Base-by-base conservation (phyloP, 2,888 invertebrate species). In the Erannis defoliaria region DNA sequence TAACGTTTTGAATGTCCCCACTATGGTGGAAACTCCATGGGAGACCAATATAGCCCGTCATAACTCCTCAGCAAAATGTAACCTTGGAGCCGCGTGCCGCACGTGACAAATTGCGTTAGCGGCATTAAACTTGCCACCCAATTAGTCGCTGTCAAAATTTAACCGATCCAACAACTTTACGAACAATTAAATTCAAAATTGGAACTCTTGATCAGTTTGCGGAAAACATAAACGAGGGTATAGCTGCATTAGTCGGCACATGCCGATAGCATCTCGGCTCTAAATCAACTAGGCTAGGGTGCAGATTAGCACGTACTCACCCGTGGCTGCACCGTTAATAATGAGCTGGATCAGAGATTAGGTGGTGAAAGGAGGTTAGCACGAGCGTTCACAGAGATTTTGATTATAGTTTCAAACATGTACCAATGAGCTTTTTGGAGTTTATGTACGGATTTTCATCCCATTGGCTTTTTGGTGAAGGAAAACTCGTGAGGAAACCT, bases 331-430 rank as follows among this genome's bases (percentile, higher is more conserved):
- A 38, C 21, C 55, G 62, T 54, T 68, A 33, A 63, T 65, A 67
- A 65, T 67, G 65, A 67, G 65, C 54, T 35, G 55, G 49, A 64
- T 66, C 61, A 48, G 55, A 21, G 66, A 66, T 66, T 46, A 33
- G 12, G 37, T 10, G 38, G 23, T 21, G n/a, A 35, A 19, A 21
- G 45, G 10, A 16, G 37, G 9, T 45, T 50, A 14, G 31, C 45
- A 46, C 38, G 31, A n/a, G 16, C 57, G 51, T 40, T 55, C 42
- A 42, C 8, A n/a, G 2, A 0, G 3, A n/a, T 6, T 18, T 0
- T 0, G 6, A 5, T 21, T 21, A 12, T 21, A n/a, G 9, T 19
- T 40, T 19, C 2, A 5, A 0, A 18, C 14, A 16, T 14, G 5
- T 37, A 37, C 9, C 14, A n/a, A 35, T 0, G 8, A 16, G 6